Evolutionary conservation across 2,113 vertebrate species (phyloP), one percentile per base, ranked within the genome.

Genomic region (Baryphthengus martii): DNA sequence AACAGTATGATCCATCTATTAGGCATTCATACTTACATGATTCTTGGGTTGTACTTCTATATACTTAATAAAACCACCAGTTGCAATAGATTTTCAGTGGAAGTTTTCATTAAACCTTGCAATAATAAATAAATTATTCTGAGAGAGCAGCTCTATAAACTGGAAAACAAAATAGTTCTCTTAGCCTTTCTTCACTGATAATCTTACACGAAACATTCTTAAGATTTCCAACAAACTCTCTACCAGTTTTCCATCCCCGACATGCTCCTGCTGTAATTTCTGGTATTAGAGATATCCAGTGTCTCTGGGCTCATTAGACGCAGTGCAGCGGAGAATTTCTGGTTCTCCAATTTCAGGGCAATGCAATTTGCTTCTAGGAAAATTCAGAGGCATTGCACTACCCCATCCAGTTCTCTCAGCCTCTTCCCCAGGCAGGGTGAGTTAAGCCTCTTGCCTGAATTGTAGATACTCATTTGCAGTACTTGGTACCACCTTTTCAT

Each of bases 291-390:
- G 82, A 11, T 74, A 83, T 77, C 50, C 75, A 21, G 75, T 56
- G 70, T 63, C 85, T 18, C 62, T 76, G 88, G 55, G 31, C 72
- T 37, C 23, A 14, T 10, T 70, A 4, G 12, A 52, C 29, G 67
- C 56, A 61, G 53, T 1, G 31, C 83, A 78, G 84, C 66, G 55
- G 52, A 59, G 93, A 89, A 47, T 65, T 79, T 66, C 77, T 72
- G 63, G 21, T 77, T 86, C 93, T 97, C 88, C 88, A 29, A 35
- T 93, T 95, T 85, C 90, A 91, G 5, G 12, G 74, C 85, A 24
- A 18, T 62, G 89, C 93, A 35, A 0, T 93, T 93, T 85, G 93
- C 91, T 94, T 39, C 81, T 50, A 83, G 94, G 94, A 56, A 74
- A 77, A 86, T 47, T 6, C 56, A 50, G 68, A 33, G 72, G 89